phyloP scores from a whole-genome alignment of 2,888 invertebrate genomes.

The Parascotia fuliginaria region DNA sequence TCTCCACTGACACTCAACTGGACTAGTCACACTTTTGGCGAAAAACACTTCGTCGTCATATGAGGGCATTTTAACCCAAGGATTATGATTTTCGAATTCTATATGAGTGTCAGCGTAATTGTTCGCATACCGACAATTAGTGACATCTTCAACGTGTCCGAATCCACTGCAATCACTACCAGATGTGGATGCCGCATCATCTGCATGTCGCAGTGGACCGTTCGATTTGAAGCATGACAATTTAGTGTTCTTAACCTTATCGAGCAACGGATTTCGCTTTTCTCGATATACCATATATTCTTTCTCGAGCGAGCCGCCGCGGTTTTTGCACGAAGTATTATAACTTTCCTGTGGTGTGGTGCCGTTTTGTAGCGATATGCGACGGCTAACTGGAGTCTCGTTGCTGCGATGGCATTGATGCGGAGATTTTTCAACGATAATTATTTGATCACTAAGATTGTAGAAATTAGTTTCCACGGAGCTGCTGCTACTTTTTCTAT shows the following conservation, averaged over 20 bases:
- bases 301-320: constrained; percentile 83
- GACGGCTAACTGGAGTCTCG: constrained; percentile 72
- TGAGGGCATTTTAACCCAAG: constrained; percentile 79
- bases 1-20: constrained; percentile 71
- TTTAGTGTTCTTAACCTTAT: constrained; percentile 89
- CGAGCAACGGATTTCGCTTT: constrained; percentile 89
- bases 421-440: constrained; percentile 86
- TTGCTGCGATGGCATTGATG: constrained; percentile 72
- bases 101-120: constrained; percentile 71
- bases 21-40: constrained; percentile 68
- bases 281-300: constrained; percentile 87
- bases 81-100: constrained; percentile 81
- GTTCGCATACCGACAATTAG: constrained; percentile 66
- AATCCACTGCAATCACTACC: constrained; percentile 84
- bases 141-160: constrained; percentile 75
- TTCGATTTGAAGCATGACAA: constrained; percentile 88
- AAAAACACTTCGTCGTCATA: constrained; percentile 83
- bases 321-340: constrained; percentile 78
- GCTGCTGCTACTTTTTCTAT: constrained; percentile 87
- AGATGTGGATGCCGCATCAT: constrained; percentile 81
- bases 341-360: constrained; percentile 80
- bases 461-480: constrained; percentile 89
- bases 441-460: constrained; percentile 87
- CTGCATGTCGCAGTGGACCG: constrained; percentile 80
- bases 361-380: constrained; percentile 78